Conservation (phyloP, 2,113 vertebrate species). For the Amblyornis subalaris region DNA sequence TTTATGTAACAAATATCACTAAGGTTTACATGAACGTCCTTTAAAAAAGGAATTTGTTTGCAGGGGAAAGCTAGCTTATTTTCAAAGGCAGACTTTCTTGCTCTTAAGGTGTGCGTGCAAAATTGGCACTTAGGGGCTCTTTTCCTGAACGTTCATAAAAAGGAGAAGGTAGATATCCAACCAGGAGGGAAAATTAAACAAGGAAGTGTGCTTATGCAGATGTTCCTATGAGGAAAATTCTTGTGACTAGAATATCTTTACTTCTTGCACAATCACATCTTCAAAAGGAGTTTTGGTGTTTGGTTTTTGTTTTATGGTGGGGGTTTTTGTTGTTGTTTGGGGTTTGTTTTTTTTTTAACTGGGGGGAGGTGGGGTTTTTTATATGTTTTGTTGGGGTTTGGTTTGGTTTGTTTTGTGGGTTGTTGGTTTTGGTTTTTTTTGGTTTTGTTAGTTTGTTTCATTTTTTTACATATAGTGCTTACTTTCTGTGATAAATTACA, state of each 20-base stretch:
- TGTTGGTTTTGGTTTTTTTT: not conserved
- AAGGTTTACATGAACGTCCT: not conserved
- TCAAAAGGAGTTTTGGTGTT: not conserved
- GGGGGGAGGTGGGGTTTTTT: accelerated
- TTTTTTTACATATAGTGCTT: not conserved
- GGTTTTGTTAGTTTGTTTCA: not conserved
- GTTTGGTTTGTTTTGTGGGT: not conserved
- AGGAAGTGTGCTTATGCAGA: not conserved
- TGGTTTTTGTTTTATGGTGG: not conserved
- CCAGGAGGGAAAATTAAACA: not conserved
- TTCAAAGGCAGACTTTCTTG: not conserved
- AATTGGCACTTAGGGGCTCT: not conserved
- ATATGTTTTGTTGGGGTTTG: not conserved
- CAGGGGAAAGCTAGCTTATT: not conserved
- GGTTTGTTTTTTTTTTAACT: not conserved
- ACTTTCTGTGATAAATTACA: conserved; percentile 17
- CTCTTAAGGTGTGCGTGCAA: not conserved
- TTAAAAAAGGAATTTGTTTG: not conserved
- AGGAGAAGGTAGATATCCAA: not conserved
- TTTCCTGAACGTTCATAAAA: not conserved
- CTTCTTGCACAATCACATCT: not conserved
- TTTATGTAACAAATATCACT: not conserved
- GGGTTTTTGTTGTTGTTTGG: not conserved
- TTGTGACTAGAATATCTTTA: not conserved
- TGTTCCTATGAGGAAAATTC: not conserved